Percentiles rank a stretch among this genome's conserved stretches.
Evolutionary conservation across 2,888 invertebrate species (phyloP).

Genomic region (Drosophila siamana): DNA sequence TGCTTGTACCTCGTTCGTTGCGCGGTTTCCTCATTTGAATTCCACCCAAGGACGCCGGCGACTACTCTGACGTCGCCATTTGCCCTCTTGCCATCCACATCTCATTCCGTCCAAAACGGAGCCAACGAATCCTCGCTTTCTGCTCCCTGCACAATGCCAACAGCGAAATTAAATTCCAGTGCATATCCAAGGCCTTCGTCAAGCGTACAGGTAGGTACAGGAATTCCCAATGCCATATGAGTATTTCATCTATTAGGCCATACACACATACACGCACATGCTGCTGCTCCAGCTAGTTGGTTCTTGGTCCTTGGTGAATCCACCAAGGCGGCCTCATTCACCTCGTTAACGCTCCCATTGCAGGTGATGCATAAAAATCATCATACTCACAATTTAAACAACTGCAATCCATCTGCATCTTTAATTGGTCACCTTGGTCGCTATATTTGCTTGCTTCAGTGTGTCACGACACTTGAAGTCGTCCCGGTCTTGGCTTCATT

Average conservation of each 20-base stretch:
- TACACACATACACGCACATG: slow-evolving; percentile 51
- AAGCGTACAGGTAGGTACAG: slow-evolving; percentile 31
- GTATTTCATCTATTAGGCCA: slow-evolving; percentile 73
- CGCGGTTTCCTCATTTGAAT: slow-evolving; percentile 81
- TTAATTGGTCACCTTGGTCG: slow-evolving; percentile 69
- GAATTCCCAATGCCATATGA: slow-evolving; percentile 64
- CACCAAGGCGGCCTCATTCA: neutral
- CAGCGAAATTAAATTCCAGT: slow-evolving; percentile 81
- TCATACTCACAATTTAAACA: slow-evolving; percentile 79
- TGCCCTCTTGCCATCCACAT: neutral
- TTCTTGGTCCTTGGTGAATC: slow-evolving; percentile 1
- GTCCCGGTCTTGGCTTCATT: slow-evolving; percentile 8
- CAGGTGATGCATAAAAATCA: slow-evolving; percentile 80
- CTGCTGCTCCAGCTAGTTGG: slow-evolving; percentile 28
- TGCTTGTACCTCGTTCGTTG: slow-evolving; percentile 56
- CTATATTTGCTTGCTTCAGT: slow-evolving; percentile 50
- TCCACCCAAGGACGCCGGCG: slow-evolving; percentile 70
- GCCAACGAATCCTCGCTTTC: neutral
- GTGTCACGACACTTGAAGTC: slow-evolving; percentile 26
- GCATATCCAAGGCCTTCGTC: slow-evolving; percentile 69
- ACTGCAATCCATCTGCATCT: slow-evolving; percentile 80
- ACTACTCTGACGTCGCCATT: slow-evolving; percentile 14
- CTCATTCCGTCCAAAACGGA: neutral
- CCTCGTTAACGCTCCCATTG: slow-evolving; percentile 32
- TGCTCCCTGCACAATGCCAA: slow-evolving; percentile 58